phyloP scores from a whole-genome alignment of 1,140 invertebrate genomes.

The fruit fly (Drosophila melanogaster) region Release_6_plus_ISO1_MT NC_004354.4:19826501-19827000 shows the following conservation, averaged over 20 bases:
- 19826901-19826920: slow-evolving; percentile 34
- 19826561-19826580: slow-evolving; percentile 72
- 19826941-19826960: slow-evolving; percentile 76
- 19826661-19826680: slow-evolving; percentile 77
- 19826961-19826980: slow-evolving; percentile 27
- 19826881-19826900: slow-evolving; percentile 38
- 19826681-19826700: slow-evolving; percentile 69
- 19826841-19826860: slow-evolving; percentile 77
- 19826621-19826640: slow-evolving; percentile 78
- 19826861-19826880: slow-evolving; percentile 53
- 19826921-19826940: slow-evolving; percentile 55
- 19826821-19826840: slow-evolving; percentile 81
- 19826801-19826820: slow-evolving; percentile 61
- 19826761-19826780: slow-evolving; percentile 33
- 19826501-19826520: slow-evolving; percentile 34
- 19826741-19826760: slow-evolving; percentile 3
- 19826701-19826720: slow-evolving; percentile 36
- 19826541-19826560: slow-evolving; percentile 10
- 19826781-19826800: slow-evolving; percentile 26
- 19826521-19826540: slow-evolving; percentile 50
- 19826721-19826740: slow-evolving; percentile 13
- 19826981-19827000: neutral
- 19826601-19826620: slow-evolving; percentile 63
- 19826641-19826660: slow-evolving; percentile 83
- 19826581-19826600: slow-evolving; percentile 80